A percentile compares a stretch with the other conserved stretches of the same genome.
phyloP scores from a whole-genome alignment of 2,888 invertebrate species.

The Scaptomyza parva region DNA sequence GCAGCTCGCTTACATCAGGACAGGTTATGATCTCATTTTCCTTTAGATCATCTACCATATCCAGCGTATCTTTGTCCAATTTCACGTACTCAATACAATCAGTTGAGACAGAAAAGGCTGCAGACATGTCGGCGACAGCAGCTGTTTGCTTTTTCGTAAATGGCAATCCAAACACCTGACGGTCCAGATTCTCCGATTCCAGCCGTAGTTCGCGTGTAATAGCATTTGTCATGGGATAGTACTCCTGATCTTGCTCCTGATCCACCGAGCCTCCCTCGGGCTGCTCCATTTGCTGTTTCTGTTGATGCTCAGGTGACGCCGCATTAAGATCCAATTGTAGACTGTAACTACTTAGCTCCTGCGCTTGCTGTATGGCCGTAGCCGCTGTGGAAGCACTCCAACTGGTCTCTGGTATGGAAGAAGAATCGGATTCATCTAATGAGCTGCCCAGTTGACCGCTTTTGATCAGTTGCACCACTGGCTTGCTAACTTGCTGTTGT shows the following conservation, averaged over 20 bases:
- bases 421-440: conserved; percentile 86
- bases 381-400: conserved; percentile 83
- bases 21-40: conserved; percentile 83
- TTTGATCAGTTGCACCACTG: conserved; percentile 85
- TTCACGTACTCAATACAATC: conserved; percentile 83
- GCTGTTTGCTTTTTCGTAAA: conserved; percentile 54
- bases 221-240: conserved; percentile 94
- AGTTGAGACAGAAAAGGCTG: conserved; percentile 20
- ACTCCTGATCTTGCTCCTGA: conserved; percentile 92
- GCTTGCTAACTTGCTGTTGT: conserved; percentile 63
- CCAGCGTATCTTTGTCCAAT: conserved; percentile 84
- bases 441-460: conserved; percentile 78
- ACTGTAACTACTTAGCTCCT: conserved; percentile 78
- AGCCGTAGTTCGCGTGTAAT: conserved; percentile 93
- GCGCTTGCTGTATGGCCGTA: conserved; percentile 81
- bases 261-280: conserved; percentile 41
- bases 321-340: conserved; percentile 77
- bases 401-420: conserved; percentile 82
- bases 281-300: conserved; percentile 61
- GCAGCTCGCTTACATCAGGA: conserved; percentile 80
- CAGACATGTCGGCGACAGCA: conserved; percentile 14
- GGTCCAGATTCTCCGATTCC: conserved; percentile 93
- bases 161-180: conserved; percentile 90
- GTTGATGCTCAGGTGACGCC: conserved; percentile 51
- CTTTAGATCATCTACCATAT: conserved; percentile 82